phyloP scores from a whole-genome alignment of 2,113 vertebrate species.

The Ammodytes marinus region DNA sequence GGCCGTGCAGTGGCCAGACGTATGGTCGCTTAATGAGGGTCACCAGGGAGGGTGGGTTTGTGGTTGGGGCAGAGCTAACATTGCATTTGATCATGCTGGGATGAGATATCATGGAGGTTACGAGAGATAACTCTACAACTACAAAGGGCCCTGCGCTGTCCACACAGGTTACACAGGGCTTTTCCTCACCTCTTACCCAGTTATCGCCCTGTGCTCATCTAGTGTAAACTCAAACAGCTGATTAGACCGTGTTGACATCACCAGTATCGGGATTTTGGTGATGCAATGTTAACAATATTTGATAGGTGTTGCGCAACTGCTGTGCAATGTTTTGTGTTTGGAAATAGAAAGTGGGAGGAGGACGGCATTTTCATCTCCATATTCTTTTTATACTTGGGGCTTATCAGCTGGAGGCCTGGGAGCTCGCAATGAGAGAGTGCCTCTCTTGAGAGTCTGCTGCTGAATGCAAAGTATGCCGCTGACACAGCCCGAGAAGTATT shows the following conservation, averaged over 20 bases:
- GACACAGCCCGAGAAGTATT: conserved; percentile 80
- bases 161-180: conserved; percentile 41
- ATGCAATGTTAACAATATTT: neutral
- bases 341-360: conserved; percentile 22
- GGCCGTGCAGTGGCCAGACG: conserved; percentile 57
- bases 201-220: conserved; percentile 16
- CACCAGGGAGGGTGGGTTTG: conserved; percentile 65
- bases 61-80: conserved; percentile 64
- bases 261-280: neutral
- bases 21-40: conserved; percentile 65
- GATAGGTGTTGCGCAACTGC: neutral
- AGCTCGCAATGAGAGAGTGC: conserved; percentile 41
- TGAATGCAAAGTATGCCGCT: conserved; percentile 76
- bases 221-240: conserved; percentile 9
- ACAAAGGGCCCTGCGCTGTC: conserved; percentile 58
- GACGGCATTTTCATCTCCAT: conserved; percentile 25
- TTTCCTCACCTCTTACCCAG: conserved; percentile 46
- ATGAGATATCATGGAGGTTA: conserved; percentile 50
- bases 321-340: neutral
- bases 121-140: conserved; percentile 56
- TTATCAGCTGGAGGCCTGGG: conserved; percentile 66
- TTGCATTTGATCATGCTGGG: conserved; percentile 68
- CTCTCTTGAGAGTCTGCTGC: conserved; percentile 56
- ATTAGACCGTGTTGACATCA: neutral
- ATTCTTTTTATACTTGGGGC: conserved; percentile 31